Evolutionary conservation across 2,888 invertebrate genomes (phyloP), one percentile per base, ranked within the genome.

Genomic region (Orchesellides sinensis): DNA sequence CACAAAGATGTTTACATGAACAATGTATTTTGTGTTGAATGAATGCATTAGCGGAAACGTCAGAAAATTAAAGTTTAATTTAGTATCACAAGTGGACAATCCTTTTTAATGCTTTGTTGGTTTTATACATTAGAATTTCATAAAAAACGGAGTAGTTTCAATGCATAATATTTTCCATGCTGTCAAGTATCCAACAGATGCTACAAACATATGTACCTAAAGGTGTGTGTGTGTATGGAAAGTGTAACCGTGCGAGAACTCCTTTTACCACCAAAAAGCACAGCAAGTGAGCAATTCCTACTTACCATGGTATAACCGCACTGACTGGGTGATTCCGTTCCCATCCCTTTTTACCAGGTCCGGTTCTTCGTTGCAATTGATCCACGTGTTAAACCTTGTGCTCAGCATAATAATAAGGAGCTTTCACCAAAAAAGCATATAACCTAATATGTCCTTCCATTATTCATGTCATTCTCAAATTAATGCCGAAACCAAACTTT

Each of bases 21-120:
- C n/a, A 6, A 40, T 19, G 12, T 19, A 21, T 8, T n/a, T 29
- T 29, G 1, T 12, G 27, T 32, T 27, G 47, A 59, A 66, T 65
- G 68, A 75, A 52, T 66, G 61, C 77, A 77, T 78, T 78, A 70
- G 78, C 61, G 63, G 52, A 35, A 49, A 70, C 52, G 78, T 70
- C 78, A 78, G 35, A 49, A 78, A 78, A 69, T 69, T 77, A 69
- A 77, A 77, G 47, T 69, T 77, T 69, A 32, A 52, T 52, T 54
- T 19, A 29, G 21, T 19, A 54, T 45, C 69, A 75, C 45, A 69
- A 47, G 52, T 56, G 75, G 75, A 66, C 75, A 68, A 68, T 49
- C 35, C n/a, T 47, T 2, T 6, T 61, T 61, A 29, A 29, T 17
- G 61, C 61, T 61, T 32, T 32, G 61, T 54, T 54, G 54, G 10